Conservation (phyloP, 2,888 invertebrate genomes). For the Cyrtodaria siliqua region DNA sequence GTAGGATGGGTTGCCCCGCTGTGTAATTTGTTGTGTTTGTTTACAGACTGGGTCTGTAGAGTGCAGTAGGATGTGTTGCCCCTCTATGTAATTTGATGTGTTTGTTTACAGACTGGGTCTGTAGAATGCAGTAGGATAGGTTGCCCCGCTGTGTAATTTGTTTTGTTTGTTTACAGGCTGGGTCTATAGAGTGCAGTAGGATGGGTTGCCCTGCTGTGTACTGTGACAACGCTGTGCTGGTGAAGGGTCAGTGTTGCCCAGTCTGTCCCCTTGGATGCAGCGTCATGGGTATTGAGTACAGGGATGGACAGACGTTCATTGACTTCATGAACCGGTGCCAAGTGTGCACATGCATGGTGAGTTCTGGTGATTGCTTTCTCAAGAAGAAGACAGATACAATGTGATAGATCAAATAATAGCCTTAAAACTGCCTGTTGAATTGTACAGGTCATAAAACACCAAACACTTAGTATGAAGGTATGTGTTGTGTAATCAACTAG, state of each 20-base stretch:
- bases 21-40: too few relatives aligned
- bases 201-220: conserved; percentile 73
- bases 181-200: conserved; percentile 73
- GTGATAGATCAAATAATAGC: too few relatives aligned
- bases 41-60: conserved; percentile 73
- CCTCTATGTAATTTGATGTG: too few relatives aligned
- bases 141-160: too few relatives aligned
- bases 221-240: conserved; percentile 74
- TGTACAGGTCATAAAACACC: too few relatives aligned
- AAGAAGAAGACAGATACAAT: too few relatives aligned
- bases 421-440: too few relatives aligned
- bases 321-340: conserved; percentile 75
- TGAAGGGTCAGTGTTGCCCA: conserved; percentile 79
- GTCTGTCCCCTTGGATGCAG: conserved; percentile 75
- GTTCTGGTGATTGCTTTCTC: too few relatives aligned
- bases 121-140: too few relatives aligned
- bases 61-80: conserved; percentile 73
- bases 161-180: conserved; percentile 69
- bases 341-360: conserved; percentile 78
- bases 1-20: conserved; percentile 70
- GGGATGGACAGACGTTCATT: conserved; percentile 78
- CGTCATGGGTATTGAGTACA: conserved; percentile 73
- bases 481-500: too few relatives aligned
- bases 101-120: too few relatives aligned
- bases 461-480: too few relatives aligned